Evolutionary conservation across 2,888 invertebrate species (phyloP).

Genomic region (Rugalucina vietnamica): DNA sequence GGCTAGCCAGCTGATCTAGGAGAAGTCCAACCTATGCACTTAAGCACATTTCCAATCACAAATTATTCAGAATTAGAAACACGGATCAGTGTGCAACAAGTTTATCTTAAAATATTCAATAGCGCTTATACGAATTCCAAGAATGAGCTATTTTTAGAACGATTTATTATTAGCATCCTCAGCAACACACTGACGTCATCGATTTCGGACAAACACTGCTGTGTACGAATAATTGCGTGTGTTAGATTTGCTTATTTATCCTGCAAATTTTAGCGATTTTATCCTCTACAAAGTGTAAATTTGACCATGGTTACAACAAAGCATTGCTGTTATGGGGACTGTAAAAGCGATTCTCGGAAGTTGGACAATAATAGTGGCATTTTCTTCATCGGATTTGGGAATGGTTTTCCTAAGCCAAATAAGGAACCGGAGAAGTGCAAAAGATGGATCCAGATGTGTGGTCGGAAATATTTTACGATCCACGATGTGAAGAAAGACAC

Average conservation of each 20-base stretch:
- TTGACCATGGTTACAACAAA: neutral
- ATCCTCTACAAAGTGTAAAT: neutral
- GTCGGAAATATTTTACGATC: neutral
- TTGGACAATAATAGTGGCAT: neutral
- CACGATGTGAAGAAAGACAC: neutral
- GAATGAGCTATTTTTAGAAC: neutral
- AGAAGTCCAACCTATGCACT: too few species aligned
- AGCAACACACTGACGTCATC: neutral
- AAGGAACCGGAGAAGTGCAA: neutral
- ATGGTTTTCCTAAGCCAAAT: neutral
- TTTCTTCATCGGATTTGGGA: neutral
- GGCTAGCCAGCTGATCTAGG: too few species aligned
- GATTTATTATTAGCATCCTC: neutral
- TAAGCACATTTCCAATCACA: too few species aligned
- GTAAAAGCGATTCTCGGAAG: neutral
- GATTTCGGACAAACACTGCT: neutral
- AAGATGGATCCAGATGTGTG: neutral
- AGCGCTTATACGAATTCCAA: neutral
- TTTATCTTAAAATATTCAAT: too few species aligned
- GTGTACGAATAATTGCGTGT: neutral
- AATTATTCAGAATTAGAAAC: too few species aligned
- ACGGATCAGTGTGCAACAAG: too few species aligned
- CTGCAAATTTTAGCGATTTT: neutral
- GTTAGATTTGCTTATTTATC: neutral
- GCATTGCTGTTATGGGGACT: neutral